Base-by-base conservation (phyloP, 30 jellyfish, hydroid and myxozoan genomes). In the Haliclystus octoradiatus region DNA sequence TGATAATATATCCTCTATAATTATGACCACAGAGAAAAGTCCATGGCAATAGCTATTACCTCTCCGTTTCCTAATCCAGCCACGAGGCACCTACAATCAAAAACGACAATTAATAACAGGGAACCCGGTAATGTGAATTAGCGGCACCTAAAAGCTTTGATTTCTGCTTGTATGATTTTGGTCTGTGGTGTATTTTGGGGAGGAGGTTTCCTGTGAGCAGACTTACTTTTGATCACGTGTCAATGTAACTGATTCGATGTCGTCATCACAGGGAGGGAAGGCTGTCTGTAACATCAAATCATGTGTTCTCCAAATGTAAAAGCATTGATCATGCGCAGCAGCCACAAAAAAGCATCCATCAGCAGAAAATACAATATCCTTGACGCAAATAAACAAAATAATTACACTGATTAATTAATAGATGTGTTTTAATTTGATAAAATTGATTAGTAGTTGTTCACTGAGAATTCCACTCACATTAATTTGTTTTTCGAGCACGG, bases 1-100 rank as follows among this genome's bases (percentile, higher is more conserved):
- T n/a, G n/a, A n/a, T n/a, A n/a, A n/a, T n/a, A n/a, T n/a, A n/a
- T n/a, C n/a, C n/a, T n/a, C 27, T 75, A 49, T 9, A 65, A 65
- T 33, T 72, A 82, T 2, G 98, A 94, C 98, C 98, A 89, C 91
- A 89, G 69, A 26, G 92, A 30, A 65, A 89, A 89, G 52, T 89
- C 98, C 98, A 89, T 81, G 51, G 98, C 98, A 63, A 89, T 89
- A n/a, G 98, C 98, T 35, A 89, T 89, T 22, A 89, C 76, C 1
- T 93, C 65, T 2, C 98, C 98, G 52, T 93, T 89, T 24, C 94
- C 62, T 29, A 81, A 68, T 12, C 98, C 98, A 27, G 98, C 93
- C 13, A 77, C 98, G 76, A 89, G 68, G 65, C 98, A 89, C 75
- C 98, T 89, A 64, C 28, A 40, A 73, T 50, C 65, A n/a, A 61